These are phyloP conservation scores for Lethocerus indicus DNA, from an alignment of 1,140 invertebrate genomes.

Conservation along the genomic window DNA sequence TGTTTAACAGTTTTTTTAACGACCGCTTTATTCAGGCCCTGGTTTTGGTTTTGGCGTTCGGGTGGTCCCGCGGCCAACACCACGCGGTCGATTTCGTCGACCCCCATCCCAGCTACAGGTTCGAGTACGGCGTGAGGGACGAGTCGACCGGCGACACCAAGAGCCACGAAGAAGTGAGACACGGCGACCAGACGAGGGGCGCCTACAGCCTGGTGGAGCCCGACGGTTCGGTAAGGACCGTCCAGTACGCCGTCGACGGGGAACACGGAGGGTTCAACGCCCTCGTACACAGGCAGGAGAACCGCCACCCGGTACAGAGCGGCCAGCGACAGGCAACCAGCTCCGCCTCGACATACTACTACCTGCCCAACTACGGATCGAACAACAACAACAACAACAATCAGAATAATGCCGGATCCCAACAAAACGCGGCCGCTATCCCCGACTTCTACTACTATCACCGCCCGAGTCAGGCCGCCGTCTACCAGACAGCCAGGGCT, in stretches of 20 bases:
- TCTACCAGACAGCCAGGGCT: no score
- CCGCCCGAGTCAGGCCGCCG: no score
- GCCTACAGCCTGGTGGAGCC: constrained; percentile 20
- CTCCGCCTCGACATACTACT: no score
- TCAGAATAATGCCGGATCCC: no score
- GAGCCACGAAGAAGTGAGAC: constrained; percentile 31
- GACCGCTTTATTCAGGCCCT: neutral
- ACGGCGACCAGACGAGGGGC: constrained; percentile 34
- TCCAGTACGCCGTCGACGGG: constrained; percentile 9
- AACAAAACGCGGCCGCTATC: no score
- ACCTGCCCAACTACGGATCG: no score
- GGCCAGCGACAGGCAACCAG: no score
- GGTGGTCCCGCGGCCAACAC: neutral
- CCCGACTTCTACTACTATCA: no score
- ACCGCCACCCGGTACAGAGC: neutral
- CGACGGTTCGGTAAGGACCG: constrained; percentile 17
- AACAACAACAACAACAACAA: no score
- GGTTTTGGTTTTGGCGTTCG: neutral
- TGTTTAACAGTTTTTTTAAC: no score
- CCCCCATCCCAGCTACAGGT: constrained; percentile 24
- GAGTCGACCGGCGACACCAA: constrained; percentile 36
- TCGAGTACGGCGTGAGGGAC: constrained; percentile 34
- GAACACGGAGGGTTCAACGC: neutral
- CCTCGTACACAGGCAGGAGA: neutral
- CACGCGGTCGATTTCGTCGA: neutral